Conservation (phyloP, 2,797 vertebrate genomes). For the Amblyopsis hoosieri region DNA sequence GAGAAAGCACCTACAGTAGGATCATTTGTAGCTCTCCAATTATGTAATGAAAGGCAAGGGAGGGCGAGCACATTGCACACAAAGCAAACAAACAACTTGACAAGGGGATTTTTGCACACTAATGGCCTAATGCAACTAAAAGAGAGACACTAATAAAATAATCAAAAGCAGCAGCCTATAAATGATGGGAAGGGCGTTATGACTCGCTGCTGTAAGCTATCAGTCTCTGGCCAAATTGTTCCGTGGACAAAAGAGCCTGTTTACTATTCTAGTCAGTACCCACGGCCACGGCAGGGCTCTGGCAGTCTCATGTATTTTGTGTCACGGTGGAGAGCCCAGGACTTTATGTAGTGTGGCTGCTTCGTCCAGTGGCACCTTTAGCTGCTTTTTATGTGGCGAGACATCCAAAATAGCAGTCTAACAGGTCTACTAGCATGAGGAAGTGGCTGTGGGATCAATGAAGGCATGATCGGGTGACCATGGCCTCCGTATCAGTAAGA, state of each 20-base stretch:
- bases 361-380: conserved; percentile 68
- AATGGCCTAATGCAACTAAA: conserved; percentile 55
- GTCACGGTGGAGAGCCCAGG: conserved; percentile 56
- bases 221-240: conserved; percentile 60
- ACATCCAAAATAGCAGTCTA: conserved; percentile 68
- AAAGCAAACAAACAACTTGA: conserved; percentile 48
- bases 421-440: conserved; percentile 70
- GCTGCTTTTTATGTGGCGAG: conserved; percentile 64
- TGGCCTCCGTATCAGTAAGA: conserved; percentile 46
- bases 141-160: conserved; percentile 51
- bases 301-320: conserved; percentile 61
- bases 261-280: conserved; percentile 64
- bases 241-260: conserved; percentile 57
- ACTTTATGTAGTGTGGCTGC: conserved; percentile 63
- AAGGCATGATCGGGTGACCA: conserved; percentile 69
- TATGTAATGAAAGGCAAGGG: conserved; percentile 42
- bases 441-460: conserved; percentile 77
- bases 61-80: conserved; percentile 16
- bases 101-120: conserved; percentile 38
- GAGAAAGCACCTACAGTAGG: conserved; percentile 18
- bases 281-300: conserved; percentile 33
- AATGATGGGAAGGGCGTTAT: conserved; percentile 54
- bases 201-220: conserved; percentile 51
- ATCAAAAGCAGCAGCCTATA: conserved; percentile 47
- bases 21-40: conserved; percentile 31